Conservation (phyloP, 2,888 invertebrate genomes). For the Microplitis manilae region DNA sequence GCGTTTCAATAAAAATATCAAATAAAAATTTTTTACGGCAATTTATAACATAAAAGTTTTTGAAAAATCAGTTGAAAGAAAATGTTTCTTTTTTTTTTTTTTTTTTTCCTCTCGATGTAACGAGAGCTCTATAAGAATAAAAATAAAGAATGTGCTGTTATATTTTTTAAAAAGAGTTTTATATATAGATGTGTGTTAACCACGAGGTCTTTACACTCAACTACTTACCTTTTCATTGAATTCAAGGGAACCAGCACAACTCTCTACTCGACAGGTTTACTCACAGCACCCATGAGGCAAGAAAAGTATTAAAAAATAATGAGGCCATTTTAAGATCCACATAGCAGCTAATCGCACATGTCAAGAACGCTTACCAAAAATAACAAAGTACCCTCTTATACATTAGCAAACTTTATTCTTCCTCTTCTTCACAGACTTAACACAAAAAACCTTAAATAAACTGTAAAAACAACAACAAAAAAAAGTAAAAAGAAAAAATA, state of each 20-base stretch:
- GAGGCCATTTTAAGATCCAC: conserved; percentile 32
- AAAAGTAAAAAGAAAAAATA: not conserved
- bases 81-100: no score
- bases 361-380: conserved; percentile 23
- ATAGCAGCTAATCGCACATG: conserved; percentile 24
- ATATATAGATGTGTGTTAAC: no score
- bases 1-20: no score
- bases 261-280: not conserved
- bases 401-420: conserved; percentile 20
- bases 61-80: no score
- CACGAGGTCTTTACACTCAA: not conserved
- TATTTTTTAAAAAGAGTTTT: no score
- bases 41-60: no score
- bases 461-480: not conserved
- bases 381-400: conserved; percentile 2
- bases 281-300: no score
- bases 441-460: not conserved
- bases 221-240: not conserved
- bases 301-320: conserved; percentile 26
- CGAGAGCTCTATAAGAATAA: no score
- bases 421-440: conserved; percentile 10
- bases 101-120: no score
- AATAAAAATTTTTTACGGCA: no score
- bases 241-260: not conserved
- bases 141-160: no score